Conservation (phyloP, 1,140 invertebrate genomes). For the Achatina immaculata region DNA sequence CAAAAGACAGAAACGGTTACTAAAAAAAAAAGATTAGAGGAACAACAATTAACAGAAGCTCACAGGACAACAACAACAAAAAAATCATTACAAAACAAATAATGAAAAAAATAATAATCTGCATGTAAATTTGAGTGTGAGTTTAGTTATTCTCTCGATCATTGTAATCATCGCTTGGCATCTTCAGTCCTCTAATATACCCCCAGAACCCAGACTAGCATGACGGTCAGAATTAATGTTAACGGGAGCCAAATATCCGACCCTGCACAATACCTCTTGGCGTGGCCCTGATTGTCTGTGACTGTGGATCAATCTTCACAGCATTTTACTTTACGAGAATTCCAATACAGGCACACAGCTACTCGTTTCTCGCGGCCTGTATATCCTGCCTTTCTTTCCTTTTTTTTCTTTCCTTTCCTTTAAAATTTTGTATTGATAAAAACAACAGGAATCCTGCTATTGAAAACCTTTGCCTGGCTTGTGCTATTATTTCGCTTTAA, state of each 20-base stretch:
- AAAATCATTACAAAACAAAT: no score
- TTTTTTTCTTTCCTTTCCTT: no score
- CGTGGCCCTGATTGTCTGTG: not conserved
- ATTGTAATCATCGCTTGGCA: no score
- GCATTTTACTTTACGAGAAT: not conserved
- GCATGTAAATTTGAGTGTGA: no score
- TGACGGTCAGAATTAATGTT: not conserved
- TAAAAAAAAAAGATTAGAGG: no score
- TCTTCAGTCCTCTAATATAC: no score
- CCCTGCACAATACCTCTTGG: not conserved
- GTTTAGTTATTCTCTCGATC: no score
- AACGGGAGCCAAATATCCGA: not conserved
- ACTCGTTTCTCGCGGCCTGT: not conserved
- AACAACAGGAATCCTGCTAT: not conserved
- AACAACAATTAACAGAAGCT: no score
- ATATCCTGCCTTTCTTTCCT: not conserved
- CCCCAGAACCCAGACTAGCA: no score
- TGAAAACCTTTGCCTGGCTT: not conserved
- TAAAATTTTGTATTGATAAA: not conserved
- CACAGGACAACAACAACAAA: no score
- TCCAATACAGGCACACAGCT: not conserved
- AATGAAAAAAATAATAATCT: no score
- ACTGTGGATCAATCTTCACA: constrained; percentile 10
- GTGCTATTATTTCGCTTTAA: not conserved
- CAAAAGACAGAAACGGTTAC: no score